phyloP scores from a whole-genome alignment of 2,888 invertebrate genomes.

The Gisinianus flammeolus region DNA sequence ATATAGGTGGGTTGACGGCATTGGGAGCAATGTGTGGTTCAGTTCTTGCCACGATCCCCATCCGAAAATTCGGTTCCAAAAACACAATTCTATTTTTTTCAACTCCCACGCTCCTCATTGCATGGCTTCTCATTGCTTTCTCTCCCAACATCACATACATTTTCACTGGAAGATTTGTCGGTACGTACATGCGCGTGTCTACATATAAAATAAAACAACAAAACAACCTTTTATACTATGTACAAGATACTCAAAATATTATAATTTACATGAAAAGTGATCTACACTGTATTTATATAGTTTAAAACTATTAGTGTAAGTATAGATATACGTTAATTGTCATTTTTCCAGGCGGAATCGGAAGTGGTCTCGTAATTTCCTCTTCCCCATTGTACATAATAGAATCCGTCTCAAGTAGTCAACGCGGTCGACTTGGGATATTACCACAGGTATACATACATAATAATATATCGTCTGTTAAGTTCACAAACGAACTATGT shows the following conservation, averaged over 20 bases:
- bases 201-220: not conserved
- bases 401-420: conserved; percentile 44
- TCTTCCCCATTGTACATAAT: conserved; percentile 47
- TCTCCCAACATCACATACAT: conserved; percentile 41
- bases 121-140: conserved; percentile 48
- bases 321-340: not conserved
- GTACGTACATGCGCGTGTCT: conserved; percentile 35
- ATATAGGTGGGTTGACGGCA: conserved; percentile 49
- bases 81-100: conserved; percentile 48
- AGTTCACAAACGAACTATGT: too few relatives aligned
- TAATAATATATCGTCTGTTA: too few relatives aligned
- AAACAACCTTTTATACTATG: not conserved
- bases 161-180: conserved; percentile 51
- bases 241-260: too few relatives aligned
- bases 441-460: conserved; percentile 48
- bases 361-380: conserved; percentile 48
- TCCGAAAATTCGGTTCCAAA: conserved; percentile 44
- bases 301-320: not conserved
- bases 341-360: conserved; percentile 46
- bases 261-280: not conserved
- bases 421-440: conserved; percentile 49
- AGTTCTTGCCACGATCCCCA: conserved; percentile 43
- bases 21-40: conserved; percentile 52
- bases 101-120: conserved; percentile 40
- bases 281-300: not conserved